Evolutionary conservation across 2,113 vertebrate species (phyloP).

Genomic region (Sebastes fasciatus): DNA sequence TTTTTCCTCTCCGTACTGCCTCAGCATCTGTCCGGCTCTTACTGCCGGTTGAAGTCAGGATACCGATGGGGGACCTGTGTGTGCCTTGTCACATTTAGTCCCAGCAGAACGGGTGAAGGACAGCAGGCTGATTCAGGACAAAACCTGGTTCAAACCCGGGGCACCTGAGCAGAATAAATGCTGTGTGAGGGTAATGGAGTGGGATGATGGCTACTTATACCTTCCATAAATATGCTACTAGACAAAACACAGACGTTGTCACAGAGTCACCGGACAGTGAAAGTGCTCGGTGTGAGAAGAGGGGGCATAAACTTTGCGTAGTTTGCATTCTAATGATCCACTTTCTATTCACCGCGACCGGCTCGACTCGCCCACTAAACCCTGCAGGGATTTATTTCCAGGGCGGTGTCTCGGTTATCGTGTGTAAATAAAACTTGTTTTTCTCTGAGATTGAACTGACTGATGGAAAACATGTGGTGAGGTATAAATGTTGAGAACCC

Average conservation of each 20-base stretch:
- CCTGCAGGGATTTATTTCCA: too few species aligned
- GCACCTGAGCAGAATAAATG: constrained; percentile 21
- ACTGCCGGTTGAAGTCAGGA: too few species aligned
- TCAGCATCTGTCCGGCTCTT: too few species aligned
- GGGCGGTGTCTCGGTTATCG: too few species aligned
- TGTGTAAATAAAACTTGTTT: too few species aligned
- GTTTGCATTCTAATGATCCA: constrained; percentile 12
- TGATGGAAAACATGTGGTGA: too few species aligned
- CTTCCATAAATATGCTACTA: constrained; percentile 39
- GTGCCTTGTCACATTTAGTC: too few species aligned
- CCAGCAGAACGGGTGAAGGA: constrained; percentile 21
- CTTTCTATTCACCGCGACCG: neutral
- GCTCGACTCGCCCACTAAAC: too few species aligned
- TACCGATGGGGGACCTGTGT: too few species aligned
- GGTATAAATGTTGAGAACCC: too few species aligned
- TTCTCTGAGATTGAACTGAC: too few species aligned
- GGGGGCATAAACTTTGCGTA: neutral
- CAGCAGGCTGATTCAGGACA: constrained; percentile 43
- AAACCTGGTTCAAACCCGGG: constrained; percentile 9
- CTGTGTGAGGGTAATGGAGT: constrained; percentile 30
- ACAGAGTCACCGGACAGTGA: neutral
- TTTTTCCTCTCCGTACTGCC: too few species aligned
- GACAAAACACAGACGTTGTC: neutral
- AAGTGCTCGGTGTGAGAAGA: neutral
- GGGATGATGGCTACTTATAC: constrained; percentile 32